Percentiles rank a stretch among this genome's conserved stretches.
These are phyloP conservation scores for Oenanthe melanoleuca DNA, from an alignment of 2,113 vertebrate species.

Conservation along the genomic window DNA sequence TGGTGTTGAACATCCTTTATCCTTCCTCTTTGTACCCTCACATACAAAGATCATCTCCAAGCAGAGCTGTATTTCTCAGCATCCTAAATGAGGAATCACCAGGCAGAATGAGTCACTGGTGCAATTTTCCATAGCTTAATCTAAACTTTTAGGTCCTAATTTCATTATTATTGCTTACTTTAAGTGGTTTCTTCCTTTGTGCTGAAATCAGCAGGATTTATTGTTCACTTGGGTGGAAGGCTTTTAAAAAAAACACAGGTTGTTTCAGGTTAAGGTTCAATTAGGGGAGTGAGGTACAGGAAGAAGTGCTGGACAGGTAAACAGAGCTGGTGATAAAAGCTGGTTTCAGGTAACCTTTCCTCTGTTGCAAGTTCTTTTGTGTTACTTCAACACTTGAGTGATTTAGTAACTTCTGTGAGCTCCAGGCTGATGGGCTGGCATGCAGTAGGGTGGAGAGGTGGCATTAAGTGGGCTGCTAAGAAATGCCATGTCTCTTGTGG, in stretches of 20 bases:
- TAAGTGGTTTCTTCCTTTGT: background rate
- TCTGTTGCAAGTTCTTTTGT: background rate
- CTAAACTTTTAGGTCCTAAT: background rate
- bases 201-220: constrained; percentile 7
- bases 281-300: background rate
- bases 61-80: background rate
- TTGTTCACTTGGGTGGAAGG: background rate
- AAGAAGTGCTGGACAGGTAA: background rate
- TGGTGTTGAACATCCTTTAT: background rate
- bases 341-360: background rate
- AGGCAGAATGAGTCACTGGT: constrained; percentile 2
- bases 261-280: background rate
- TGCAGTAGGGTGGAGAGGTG: background rate
- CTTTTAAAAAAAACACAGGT: background rate
- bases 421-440: background rate
- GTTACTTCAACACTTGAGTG: background rate
- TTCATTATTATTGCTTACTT: background rate
- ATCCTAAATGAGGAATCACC: background rate
- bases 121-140: background rate
- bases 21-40: background rate
- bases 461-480: background rate
- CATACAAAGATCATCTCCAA: background rate
- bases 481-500: background rate
- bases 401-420: background rate
- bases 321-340: background rate